phyloP scores from a whole-genome alignment of 2,113 vertebrate species.

The Heliornis fulica region DNA sequence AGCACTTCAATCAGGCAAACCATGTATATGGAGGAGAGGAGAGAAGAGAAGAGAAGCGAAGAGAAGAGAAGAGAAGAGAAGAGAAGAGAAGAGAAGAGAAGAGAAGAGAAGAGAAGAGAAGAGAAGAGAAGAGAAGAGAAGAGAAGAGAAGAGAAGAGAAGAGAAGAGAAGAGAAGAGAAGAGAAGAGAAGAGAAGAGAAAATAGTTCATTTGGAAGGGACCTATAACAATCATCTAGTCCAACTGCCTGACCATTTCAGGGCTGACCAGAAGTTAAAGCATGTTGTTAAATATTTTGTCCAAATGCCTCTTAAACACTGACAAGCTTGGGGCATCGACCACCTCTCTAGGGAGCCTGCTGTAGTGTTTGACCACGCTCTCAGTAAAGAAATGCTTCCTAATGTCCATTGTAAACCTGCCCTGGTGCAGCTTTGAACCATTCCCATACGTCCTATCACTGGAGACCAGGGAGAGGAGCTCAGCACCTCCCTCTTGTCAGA shows the following conservation, averaged over 20 bases:
- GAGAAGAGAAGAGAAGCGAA: too few relatives aligned
- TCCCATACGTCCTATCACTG: fast-evolving
- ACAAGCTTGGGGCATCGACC: not conserved
- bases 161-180: not conserved
- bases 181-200: not conserved
- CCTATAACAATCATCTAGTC: not conserved
- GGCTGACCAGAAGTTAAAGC: not conserved
- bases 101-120: not conserved
- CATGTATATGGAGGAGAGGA: too few relatives aligned
- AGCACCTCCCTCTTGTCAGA: not conserved
- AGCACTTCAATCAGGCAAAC: not conserved
- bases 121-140: not conserved
- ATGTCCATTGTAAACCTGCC: not conserved
- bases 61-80: not conserved
- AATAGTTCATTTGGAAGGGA: not conserved
- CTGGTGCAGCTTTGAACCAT: not conserved
- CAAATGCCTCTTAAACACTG: not conserved
- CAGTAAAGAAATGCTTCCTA: not conserved
- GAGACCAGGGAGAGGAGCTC: not conserved
- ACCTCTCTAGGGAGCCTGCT: not conserved
- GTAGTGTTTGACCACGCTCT: not conserved
- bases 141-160: too few relatives aligned
- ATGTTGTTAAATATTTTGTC: not conserved
- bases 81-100: not conserved
- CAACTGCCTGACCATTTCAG: not conserved